Evolutionary conservation across 1,140 invertebrate genomes (phyloP).

Genomic region (Lordiphosa clarofinis): DNA sequence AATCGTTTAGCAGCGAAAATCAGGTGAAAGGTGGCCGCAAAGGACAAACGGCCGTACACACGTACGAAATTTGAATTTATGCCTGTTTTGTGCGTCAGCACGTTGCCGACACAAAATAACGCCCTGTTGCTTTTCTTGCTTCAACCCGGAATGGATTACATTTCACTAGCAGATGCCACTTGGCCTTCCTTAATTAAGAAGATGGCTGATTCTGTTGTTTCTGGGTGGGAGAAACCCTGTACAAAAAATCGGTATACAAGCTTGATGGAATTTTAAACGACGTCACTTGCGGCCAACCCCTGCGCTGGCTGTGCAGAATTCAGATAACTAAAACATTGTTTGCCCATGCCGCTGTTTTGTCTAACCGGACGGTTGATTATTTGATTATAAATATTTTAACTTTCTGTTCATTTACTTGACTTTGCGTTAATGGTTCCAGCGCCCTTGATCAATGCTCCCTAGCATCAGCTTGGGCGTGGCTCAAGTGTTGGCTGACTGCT

Average conservation of each 20-base stretch:
- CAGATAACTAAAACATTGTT: slow-evolving; percentile 10
- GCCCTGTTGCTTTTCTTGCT: slow-evolving; percentile 1
- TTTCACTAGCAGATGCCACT: slow-evolving; percentile 12
- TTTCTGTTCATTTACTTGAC: slow-evolving; percentile 27
- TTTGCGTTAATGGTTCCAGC: slow-evolving; percentile 34
- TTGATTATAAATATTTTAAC: slow-evolving; percentile 31
- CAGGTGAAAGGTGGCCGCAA: slow-evolving; percentile 22
- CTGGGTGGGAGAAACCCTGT: slow-evolving; percentile 17
- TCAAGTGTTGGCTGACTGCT: neutral
- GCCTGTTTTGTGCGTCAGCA: slow-evolving; percentile 49
- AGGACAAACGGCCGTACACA: slow-evolving; percentile 25
- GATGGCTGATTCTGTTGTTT: slow-evolving; percentile 25
- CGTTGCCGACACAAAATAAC: slow-evolving; percentile 23
- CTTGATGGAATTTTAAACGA: slow-evolving; percentile 53
- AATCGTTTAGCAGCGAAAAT: slow-evolving; percentile 37
- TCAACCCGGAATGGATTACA: neutral
- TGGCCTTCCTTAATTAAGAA: slow-evolving; percentile 33
- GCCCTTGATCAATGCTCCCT: slow-evolving; percentile 7
- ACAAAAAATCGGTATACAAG: slow-evolving; percentile 23
- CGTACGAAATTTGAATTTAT: slow-evolving; percentile 55
- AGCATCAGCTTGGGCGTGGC: neutral
- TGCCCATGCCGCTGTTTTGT: neutral
- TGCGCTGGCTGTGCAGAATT: neutral
- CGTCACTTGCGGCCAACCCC: slow-evolving; percentile 8
- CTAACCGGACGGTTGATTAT: slow-evolving; percentile 1